phyloP scores from a whole-genome alignment of 2,888 invertebrate genomes.

The Falcaria lacertinaria region DNA sequence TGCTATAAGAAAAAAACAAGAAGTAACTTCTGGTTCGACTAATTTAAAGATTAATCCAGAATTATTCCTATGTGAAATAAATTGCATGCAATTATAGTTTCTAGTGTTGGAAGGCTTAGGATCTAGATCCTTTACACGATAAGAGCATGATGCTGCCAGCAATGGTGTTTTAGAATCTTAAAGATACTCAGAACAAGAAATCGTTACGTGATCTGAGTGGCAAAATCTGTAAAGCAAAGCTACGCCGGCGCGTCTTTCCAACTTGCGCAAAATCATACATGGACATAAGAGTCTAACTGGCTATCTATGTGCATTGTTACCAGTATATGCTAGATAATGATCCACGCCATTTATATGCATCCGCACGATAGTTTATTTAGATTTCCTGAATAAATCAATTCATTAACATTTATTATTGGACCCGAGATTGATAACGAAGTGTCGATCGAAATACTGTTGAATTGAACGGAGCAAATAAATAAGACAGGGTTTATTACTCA shows the following conservation, averaged over 20 bases:
- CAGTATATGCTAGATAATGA: conserved; percentile 7
- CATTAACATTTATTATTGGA: background rate
- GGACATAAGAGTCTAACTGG: conserved; percentile 40
- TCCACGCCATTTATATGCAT: background rate
- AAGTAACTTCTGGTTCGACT: too few relatives aligned
- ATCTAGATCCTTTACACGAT: conserved; percentile 16
- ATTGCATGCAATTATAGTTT: too few relatives aligned
- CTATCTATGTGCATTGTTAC: conserved; percentile 26
- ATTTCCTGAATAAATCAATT: conserved; percentile 1
- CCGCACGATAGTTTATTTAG: background rate
- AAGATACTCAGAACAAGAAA: conserved; percentile 47
- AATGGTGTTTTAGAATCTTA: conserved; percentile 47
- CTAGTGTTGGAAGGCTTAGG: background rate
- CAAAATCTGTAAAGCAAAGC: conserved; percentile 39
- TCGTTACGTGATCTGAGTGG: conserved; percentile 51
- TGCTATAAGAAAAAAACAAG: too few relatives aligned
- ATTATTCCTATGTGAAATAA: too few relatives aligned
- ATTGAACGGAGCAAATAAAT: background rate
- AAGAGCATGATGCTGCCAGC: conserved; percentile 32
- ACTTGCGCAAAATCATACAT: conserved; percentile 42
- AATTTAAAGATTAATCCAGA: too few relatives aligned
- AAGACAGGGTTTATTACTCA: background rate
- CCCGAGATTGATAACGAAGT: background rate
- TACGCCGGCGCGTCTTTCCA: conserved; percentile 41
- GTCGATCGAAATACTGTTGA: background rate